Base-by-base conservation (phyloP, 2,888 invertebrate genomes). In the Eurois occulta region DNA sequence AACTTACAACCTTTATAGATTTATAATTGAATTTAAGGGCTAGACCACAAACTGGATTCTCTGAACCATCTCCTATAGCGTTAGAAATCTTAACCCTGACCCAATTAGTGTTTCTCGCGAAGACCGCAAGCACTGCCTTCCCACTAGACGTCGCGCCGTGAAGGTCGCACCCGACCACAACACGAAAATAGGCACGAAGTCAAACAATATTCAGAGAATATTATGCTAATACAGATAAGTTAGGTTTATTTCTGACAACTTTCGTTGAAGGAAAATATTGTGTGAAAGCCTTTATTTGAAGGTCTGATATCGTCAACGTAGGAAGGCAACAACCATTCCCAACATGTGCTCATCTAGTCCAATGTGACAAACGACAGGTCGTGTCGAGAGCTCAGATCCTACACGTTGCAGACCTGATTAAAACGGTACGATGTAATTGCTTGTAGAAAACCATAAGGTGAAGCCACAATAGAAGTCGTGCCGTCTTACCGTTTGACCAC, bases 101-200 rank as follows among this genome's bases (percentile, higher is more conserved):
- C 88, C 46, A 80, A 76, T 88, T 84, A 67, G 75, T 52, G 55
- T 10, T 35, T 76, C 74, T 73, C 74, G 62, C 62, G 70, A 64
- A 69, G n/a, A 80, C 60, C 52, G 58, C 74, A 43, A 81, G 78
- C 64, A 58, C 80, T 84, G 85, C 65, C 82, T 73, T 38, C 24
- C 75, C 75, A 69, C 82, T 88, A 77, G 79, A 88, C 85, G 68
- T 70, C 74, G 67, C 78, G 69, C 7, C 88, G 58, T 78, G 85
- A 86, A 81, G 87, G 85, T 80, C 77, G 46, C 52, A 13, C 32
- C 55, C 46, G 35, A 60, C 75, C 72, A 66, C 52, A 43, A 35
- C 52, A 65, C 66, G 58, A 64, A 69, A 86, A 83, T 86, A 86
- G 77, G 35, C 84, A 52, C 52, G 32, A 66, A 60, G 38, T 60